A percentile compares a stretch with the other conserved stretches of the same genome.
Evolutionary conservation across 2,888 invertebrate species (phyloP).

Genomic region (Auanema freiburgensis): DNA sequence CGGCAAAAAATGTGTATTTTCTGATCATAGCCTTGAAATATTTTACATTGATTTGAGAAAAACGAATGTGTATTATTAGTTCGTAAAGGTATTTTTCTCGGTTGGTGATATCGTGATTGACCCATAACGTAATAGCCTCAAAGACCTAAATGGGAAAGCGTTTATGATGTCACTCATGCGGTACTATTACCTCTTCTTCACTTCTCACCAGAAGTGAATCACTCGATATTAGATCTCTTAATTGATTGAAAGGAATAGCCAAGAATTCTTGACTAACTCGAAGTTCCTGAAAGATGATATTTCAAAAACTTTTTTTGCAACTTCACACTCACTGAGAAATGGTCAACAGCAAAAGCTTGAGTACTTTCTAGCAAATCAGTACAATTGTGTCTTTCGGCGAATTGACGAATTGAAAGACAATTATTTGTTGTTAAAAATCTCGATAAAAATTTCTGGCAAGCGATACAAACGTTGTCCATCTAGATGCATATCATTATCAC

Average conservation of each 20-base stretch:
- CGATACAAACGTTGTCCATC: conserved; percentile 66
- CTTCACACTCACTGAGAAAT: conserved; percentile 39
- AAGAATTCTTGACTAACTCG: conserved; percentile 39
- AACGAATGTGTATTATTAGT: conserved; percentile 27
- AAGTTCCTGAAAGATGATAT: conserved; percentile 33
- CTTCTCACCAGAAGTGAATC: conserved; percentile 44
- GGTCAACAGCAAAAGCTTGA: conserved; percentile 48
- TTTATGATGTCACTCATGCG: no score
- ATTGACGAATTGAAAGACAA: conserved; percentile 65
- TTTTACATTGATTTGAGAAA: conserved; percentile 64
- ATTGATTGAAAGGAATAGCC: conserved; percentile 37
- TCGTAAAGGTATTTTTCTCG: conserved; percentile 51
- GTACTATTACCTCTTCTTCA: conserved; percentile 35
- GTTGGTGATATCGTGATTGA: conserved; percentile 62
- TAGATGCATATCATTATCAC: conserved; percentile 41
- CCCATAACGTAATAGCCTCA: conserved; percentile 67
- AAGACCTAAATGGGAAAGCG: conserved; percentile 57
- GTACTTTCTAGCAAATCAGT: conserved; percentile 38
- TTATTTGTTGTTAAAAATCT: conserved; percentile 66
- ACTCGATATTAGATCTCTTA: conserved; percentile 43
- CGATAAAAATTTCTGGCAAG: conserved; percentile 67
- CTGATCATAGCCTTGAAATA: conserved; percentile 63
- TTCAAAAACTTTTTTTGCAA: neutral
- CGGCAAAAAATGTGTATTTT: conserved; percentile 21
- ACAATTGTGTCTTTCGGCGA: conserved; percentile 67